Percentiles rank a stretch among this genome's conserved stretches.
Evolutionary conservation across 2,888 invertebrate genomes (phyloP).

Genomic region (Serrognathus titanus): DNA sequence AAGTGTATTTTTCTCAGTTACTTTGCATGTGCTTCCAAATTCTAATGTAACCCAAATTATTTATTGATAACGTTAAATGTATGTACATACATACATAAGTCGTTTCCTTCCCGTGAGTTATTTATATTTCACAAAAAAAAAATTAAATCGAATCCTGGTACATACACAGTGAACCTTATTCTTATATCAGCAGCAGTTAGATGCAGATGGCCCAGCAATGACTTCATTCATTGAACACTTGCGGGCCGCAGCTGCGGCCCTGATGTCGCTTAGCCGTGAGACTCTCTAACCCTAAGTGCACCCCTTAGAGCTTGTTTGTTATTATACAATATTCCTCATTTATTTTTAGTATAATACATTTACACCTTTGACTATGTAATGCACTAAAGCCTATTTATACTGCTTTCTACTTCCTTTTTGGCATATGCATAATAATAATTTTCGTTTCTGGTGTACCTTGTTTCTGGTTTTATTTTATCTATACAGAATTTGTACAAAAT

Average conservation of each 20-base stretch:
- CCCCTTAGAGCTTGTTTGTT: conserved; percentile 29
- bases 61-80: too few species aligned
- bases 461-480: too few species aligned
- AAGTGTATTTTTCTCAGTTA: too few species aligned
- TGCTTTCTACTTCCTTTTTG: too few species aligned
- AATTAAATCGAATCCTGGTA: conserved; percentile 4
- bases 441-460: too few species aligned
- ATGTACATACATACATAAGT: too few species aligned
- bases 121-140: conserved; percentile 6
- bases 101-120: neutral
- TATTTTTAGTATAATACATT: neutral
- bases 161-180: conserved; percentile 8
- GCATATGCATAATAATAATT: too few species aligned
- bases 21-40: too few species aligned
- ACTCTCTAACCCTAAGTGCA: conserved; percentile 28
- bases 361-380: neutral
- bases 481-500: too few species aligned
- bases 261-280: conserved; percentile 36
- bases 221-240: conserved; percentile 41
- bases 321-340: conserved; percentile 19
- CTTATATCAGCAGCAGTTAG: conserved; percentile 20
- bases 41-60: too few species aligned
- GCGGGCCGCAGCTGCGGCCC: conserved; percentile 41
- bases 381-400: too few species aligned
- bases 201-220: conserved; percentile 27